Conservation (phyloP, 2,888 invertebrate genomes). For the Sarcophaga subvicina region DNA sequence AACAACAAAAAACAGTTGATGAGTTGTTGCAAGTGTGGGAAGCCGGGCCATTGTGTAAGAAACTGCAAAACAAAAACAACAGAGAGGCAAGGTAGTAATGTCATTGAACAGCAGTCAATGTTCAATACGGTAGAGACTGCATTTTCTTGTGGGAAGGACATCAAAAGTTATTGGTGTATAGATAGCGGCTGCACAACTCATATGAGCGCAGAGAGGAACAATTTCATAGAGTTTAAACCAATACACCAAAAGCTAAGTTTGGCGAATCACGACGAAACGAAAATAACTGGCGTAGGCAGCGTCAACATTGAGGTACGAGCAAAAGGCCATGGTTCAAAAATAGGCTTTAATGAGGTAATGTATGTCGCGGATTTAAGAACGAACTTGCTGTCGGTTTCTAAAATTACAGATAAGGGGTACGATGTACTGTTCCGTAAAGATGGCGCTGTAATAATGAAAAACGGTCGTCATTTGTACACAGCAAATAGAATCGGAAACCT, state of each 20-base stretch:
- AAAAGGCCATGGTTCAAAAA: too few species aligned
- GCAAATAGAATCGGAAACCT: constrained; percentile 59
- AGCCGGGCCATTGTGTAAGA: constrained; percentile 41
- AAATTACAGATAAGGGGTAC: too few species aligned
- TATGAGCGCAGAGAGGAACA: constrained; percentile 28
- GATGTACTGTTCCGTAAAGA: too few species aligned
- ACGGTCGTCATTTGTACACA: constrained; percentile 31
- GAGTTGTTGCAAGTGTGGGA: constrained; percentile 42
- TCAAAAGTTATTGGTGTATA: constrained; percentile 35
- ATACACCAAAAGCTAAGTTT: constrained; percentile 53
- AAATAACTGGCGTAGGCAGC: constrained; percentile 53
- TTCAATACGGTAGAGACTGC: background rate
- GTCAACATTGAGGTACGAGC: too few species aligned
- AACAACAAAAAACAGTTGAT: constrained; percentile 12
- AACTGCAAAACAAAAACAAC: constrained; percentile 39
- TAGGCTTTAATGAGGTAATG: too few species aligned
- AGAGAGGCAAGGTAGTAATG: background rate
- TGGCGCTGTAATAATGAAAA: too few species aligned
- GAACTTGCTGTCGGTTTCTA: too few species aligned
- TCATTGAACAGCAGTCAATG: constrained; percentile 28
- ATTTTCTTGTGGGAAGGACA: constrained; percentile 25
- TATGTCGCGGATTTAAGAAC: too few species aligned
- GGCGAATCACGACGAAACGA: constrained; percentile 59
- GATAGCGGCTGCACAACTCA: constrained; percentile 51
- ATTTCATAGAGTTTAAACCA: constrained; percentile 35